Base-by-base conservation (phyloP, 2,888 invertebrate genomes). In the Lysandra bellargus region DNA sequence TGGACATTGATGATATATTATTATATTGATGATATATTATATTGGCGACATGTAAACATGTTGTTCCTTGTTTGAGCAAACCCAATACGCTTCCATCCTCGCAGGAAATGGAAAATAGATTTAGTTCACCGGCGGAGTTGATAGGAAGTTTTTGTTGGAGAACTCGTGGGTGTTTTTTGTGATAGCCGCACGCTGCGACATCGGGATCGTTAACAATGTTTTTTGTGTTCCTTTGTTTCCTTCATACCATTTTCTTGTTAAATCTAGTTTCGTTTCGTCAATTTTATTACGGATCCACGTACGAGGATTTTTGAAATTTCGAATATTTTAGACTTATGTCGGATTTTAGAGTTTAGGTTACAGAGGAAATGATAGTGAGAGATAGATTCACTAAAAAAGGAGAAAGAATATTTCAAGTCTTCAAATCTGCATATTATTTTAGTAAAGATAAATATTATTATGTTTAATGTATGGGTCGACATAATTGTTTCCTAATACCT, bases 201-300 rank as follows among this genome's bases (percentile, higher is more conserved):
- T 60, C 79, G 30, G 73, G 74, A 79, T 74, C 73, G 73, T 74
- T 74, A 74, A 79, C 73, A 73, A 79, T 74, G 60, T 60, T 79
- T 79, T 79, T 79, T 79, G 74, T 72, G 57, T 73, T 40, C 37
- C 79, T 74, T 60, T 79, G 76, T 76, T 76, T 76, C 76, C 76
- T 76, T 57, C 53, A 53, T 53, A 76, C 33, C 33, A 53, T 53
- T 76, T 76, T 76, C 76, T 76, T 76, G 76, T 76, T 76, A 76
- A 76, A 33, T 76, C 75, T 76, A 33, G 76, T 76, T 30, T 33
- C 7, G 53, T 76, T 75, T 76, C 57, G 49, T 30, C 76, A 57
- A 33, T 76, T 76, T 76, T 57, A 76, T 76, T 53, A 53, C 76
- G 76, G 6, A 76, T 49, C 44, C 9, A 44, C 12, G 75, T 74